Evolutionary conservation across 2,797 vertebrate species (phyloP).

Genomic region (Danio jaintianensis): DNA sequence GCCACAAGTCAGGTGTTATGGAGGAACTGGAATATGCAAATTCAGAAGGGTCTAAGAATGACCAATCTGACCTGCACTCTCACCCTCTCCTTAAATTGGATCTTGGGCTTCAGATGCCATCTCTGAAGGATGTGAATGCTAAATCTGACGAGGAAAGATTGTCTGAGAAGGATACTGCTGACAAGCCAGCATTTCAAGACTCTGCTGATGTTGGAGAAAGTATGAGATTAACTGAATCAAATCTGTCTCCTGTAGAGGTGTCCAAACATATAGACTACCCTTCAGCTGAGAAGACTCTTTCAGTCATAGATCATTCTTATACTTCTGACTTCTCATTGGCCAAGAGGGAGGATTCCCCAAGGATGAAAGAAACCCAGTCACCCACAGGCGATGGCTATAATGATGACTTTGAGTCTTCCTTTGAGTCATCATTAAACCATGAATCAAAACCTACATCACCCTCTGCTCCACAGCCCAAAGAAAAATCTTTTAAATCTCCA

Average conservation of each 20-base stretch:
- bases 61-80: constrained; percentile 69
- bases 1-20: constrained; percentile 77
- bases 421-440: constrained; percentile 66
- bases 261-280: constrained; percentile 60
- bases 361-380: constrained; percentile 56
- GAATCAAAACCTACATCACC: constrained; percentile 60
- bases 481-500: constrained; percentile 62
- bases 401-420: constrained; percentile 82
- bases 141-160: constrained; percentile 52
- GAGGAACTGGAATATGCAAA: constrained; percentile 77
- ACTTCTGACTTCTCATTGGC: constrained; percentile 79
- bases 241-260: constrained; percentile 58
- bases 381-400: constrained; percentile 66
- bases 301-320: constrained; percentile 63
- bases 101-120: constrained; percentile 54
- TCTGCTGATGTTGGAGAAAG: constrained; percentile 60
- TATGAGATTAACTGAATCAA: constrained; percentile 48
- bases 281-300: constrained; percentile 63
- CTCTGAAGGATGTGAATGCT: neutral
- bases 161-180: constrained; percentile 46
- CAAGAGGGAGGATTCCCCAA: constrained; percentile 69
- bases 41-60: constrained; percentile 67
- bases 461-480: constrained; percentile 55
- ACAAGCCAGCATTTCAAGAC: constrained; percentile 52
- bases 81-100: constrained; percentile 74